Evolutionary conservation across 1,140 invertebrate genomes (phyloP), one percentile per base, ranked within the genome.

Genomic region (Cotesia typhae): DNA sequence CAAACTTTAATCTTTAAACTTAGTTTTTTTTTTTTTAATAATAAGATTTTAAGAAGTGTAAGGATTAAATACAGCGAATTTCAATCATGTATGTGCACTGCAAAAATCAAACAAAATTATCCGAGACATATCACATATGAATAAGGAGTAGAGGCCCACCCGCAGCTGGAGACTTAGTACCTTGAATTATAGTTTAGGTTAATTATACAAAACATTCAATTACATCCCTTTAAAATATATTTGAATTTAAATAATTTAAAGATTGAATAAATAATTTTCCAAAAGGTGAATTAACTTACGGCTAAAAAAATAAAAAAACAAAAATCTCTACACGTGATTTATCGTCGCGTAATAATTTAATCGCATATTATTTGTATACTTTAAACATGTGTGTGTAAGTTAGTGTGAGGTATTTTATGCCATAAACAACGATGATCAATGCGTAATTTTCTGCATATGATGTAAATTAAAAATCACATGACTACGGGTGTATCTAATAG

Each of bases 141-240:
- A 68, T 71, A 65, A 74, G 76, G 70, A 63, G 28, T 28, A 28
- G 53, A 55, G 74, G 79, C 75, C 77, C 68, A 83, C 85, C 84
- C 82, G 81, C 80, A 85, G 85, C 84, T 84, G 81, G 82, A 84
- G 85, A 84, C 84, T 83, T 82, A 82, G 85, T 85, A 82, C 77
- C 74, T 78, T 87, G 85, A 87, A 83, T 87, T 86, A 86, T 87
- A 84, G 83, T 82, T 83, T 83, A 85, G 84, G 85, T 87, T 87
- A 86, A 87, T 87, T 87, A 87, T 86, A 87, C 85, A 86, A 87
- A 87, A 86, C 85, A 86, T 86, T 87, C 85, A 87, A 87, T 87
- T 87, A 87, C 86, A 86, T 82, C 80, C 82, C 81, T 78, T 78
- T n/a, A 9, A 14, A 4, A 55, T 17, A 55, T 55, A n/a, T 17